These are phyloP conservation scores for Phymatocera aterrima DNA, from an alignment of 2,888 invertebrate genomes.

Conservation along the genomic window DNA sequence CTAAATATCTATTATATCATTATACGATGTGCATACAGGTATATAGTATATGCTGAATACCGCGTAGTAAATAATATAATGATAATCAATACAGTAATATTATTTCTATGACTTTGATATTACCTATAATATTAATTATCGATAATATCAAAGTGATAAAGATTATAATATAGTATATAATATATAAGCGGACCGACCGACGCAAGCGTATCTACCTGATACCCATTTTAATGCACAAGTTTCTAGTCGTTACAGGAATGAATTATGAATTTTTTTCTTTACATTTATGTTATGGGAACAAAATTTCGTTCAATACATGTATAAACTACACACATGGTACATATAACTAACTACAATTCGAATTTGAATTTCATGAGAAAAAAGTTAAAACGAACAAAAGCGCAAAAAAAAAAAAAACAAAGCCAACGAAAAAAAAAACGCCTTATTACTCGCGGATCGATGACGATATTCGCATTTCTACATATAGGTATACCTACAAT, in stretches of 20 bases:
- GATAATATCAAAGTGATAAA: too few species aligned
- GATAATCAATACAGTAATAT: not conserved
- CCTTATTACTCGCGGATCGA: too few species aligned
- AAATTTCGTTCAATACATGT: constrained; percentile 13
- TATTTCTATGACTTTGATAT: too few species aligned
- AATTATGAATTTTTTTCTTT: constrained; percentile 27
- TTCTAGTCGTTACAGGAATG: constrained; percentile 23
- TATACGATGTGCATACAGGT: not conserved
- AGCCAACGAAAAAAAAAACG: not conserved
- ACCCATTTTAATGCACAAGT: not conserved
- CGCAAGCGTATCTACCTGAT: constrained; percentile 22
- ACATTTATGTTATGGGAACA: constrained; percentile 1
- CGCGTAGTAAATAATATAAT: not conserved
- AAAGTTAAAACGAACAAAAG: not conserved
- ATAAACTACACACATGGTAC: not conserved
- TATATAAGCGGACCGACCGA: constrained; percentile 4
- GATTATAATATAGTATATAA: not conserved
- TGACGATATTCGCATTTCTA: too few species aligned
- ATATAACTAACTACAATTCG: not conserved
- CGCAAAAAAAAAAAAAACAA: not conserved
- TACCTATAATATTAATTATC: too few species aligned
- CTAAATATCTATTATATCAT: not conserved
- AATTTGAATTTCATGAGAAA: constrained; percentile 3
- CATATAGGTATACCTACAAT: too few species aligned
- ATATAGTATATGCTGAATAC: not conserved